Evolutionary conservation across 2,888 invertebrate species (phyloP), one percentile per base, ranked within the genome.

Genomic region (Chelonus formosanus): DNA sequence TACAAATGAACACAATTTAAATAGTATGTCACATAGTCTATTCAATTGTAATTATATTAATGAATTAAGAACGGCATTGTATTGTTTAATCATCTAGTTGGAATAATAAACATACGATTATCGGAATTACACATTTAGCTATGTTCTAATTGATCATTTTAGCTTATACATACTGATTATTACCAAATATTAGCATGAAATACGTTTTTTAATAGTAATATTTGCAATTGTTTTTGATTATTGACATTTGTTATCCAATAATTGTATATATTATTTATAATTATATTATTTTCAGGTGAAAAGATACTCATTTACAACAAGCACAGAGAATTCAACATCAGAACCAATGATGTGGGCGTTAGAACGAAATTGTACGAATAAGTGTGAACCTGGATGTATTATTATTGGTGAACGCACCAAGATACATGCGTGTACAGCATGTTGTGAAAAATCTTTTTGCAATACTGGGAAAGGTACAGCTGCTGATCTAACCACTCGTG

Each of bases 331-430:
- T 80, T 86, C 89, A 35, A 90, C 90, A 0, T 92, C 93, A 0
- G 89, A 88, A 6, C 91, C 91, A 0, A 86, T 85, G 58, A 89
- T 93, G 87, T 95, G 95, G 94, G 90, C 93, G 0, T 80, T 95
- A 65, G 93, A 94, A 81, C 87, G 95, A 7, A 92, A 92, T 80
- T 95, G 95, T 80, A 89, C 92, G 0, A 90, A 90, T 75, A 91
- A 90, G 77, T 96, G 95, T 84, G 94, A 95, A 74, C 90, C 94
- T 0, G 95, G 94, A 7, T 95, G 95, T 84, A 94, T 95, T 76
- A 89, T 95, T 58, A 94, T 96, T 72, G 95, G 95, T 0, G 95
- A 96, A 81, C 86, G 95, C 57, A 95, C 94, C 4, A 95, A 95
- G 80, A 85, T 96, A 1, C 93, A 93, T 84, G 93, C 94, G 8